Evolutionary conservation across 2,113 vertebrate genomes (phyloP).

Genomic region (Apaloderma vittatum): DNA sequence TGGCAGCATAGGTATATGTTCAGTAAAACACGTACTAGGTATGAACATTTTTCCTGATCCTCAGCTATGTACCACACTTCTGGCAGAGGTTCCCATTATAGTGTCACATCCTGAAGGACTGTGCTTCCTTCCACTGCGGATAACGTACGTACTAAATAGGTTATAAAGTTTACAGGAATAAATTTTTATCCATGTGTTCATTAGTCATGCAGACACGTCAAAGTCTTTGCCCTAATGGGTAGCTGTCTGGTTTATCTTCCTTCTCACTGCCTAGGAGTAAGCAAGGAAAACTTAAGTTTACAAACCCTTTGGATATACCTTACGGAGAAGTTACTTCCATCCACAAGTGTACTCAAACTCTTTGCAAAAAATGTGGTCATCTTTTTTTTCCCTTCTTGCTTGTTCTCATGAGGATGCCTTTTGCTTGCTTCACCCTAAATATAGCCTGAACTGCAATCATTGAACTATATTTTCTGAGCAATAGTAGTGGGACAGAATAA

Average conservation of each 20-base stretch:
- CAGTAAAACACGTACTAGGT: background rate
- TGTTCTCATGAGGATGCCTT: background rate
- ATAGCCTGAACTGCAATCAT: background rate
- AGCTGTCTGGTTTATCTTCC: background rate
- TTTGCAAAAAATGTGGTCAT: background rate
- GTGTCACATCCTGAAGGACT: slow-evolving; percentile 6
- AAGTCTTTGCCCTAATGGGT: background rate
- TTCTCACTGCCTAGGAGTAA: background rate
- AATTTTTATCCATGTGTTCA: background rate
- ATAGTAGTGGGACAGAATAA: background rate
- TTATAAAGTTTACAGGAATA: background rate
- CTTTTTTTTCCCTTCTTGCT: background rate
- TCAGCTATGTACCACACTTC: background rate
- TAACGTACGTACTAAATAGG: background rate
- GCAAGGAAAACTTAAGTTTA: background rate
- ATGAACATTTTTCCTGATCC: background rate
- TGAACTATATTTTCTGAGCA: background rate
- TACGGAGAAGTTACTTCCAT: background rate
- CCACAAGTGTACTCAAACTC: background rate
- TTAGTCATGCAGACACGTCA: background rate
- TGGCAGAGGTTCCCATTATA: background rate
- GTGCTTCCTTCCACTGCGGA: background rate
- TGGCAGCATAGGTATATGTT: background rate
- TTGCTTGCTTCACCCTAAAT: slow-evolving; percentile 13
- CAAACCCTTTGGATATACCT: background rate